Evolutionary conservation across 2,113 vertebrate species (phyloP), one percentile per base, ranked within the genome.

Genomic region (Hippocampus barbouri): DNA sequence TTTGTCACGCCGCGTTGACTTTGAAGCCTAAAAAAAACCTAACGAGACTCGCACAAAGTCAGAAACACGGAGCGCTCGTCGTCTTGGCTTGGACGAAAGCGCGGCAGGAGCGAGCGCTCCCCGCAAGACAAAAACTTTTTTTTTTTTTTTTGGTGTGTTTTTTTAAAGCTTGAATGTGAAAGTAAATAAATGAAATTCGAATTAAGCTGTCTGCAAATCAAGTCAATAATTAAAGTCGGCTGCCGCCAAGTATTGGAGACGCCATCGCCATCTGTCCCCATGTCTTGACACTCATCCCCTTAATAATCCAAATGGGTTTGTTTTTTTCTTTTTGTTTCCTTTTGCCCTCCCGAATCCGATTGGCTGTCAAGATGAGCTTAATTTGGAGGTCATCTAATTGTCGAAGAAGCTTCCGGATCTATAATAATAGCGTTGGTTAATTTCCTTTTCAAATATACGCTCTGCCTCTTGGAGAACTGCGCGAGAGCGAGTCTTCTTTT

Each of bases 301-400:
- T 66, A 85, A 86, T 87, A 82, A 85, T 87, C 85, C 82, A 76
- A 85, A 89, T 78, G 16, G 10, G 38, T 43, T 54, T 54, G 56
- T 60, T 66, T 66, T 66, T 68, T 9, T 8, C 12, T 40, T 3
- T 1, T 64, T 18, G 53, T 68, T 9, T 8, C 12, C 25, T 3
- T 1, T 64, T 18, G 53, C 34, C 69, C 73, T 68, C n/a, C 66
- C 71, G 70, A 85, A 86, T 81, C 79, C 38, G 69, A 88, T 89
- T 90, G 79, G 83, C 82, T 79, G 78, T 56, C 74, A 61, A 54
- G 59, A 74, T 85, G 89, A 90, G 89, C 77, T 85, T 86, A 89
- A 90, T 92, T 92, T 90, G 90, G 90, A 38, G 90, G 91, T 91
- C 84, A 78, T 76, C 77, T 91, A 18, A 20, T 51, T 20, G 5